Conservation (phyloP, 2,888 invertebrate genomes). For the Chaitophorus viminalis region DNA sequence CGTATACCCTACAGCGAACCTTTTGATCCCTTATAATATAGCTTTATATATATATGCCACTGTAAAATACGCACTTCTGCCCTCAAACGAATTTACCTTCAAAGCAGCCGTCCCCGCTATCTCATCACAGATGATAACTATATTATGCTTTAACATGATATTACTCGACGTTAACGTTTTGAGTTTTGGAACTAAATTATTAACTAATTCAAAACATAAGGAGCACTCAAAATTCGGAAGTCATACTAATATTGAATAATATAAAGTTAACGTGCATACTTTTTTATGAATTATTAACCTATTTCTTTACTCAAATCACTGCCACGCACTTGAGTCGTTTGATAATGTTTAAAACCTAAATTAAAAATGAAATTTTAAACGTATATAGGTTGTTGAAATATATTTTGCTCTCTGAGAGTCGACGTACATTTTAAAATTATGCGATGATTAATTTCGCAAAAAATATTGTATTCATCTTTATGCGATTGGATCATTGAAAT, state of each 20-base stretch:
- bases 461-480: background rate
- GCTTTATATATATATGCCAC: background rate
- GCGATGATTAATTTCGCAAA: slow-evolving; percentile 6
- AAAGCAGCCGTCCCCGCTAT: too few species aligned
- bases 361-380: background rate
- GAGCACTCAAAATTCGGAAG: too few species aligned
- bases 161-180: too few species aligned
- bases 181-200: too few species aligned
- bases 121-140: too few species aligned
- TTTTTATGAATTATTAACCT: too few species aligned
- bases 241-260: too few species aligned
- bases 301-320: too few species aligned
- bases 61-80: background rate
- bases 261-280: too few species aligned
- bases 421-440: background rate
- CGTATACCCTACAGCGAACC: background rate
- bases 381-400: background rate
- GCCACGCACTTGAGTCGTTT: background rate
- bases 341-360: background rate
- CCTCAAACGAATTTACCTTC: background rate
- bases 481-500: background rate
- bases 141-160: too few species aligned
- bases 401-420: too few species aligned
- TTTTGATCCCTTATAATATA: background rate
- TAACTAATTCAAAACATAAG: too few species aligned